A percentile compares a stretch with the other conserved stretches of the same genome.
Conservation (phyloP, 2,113 vertebrate species). For the Peromyscus polionotus region DNA sequence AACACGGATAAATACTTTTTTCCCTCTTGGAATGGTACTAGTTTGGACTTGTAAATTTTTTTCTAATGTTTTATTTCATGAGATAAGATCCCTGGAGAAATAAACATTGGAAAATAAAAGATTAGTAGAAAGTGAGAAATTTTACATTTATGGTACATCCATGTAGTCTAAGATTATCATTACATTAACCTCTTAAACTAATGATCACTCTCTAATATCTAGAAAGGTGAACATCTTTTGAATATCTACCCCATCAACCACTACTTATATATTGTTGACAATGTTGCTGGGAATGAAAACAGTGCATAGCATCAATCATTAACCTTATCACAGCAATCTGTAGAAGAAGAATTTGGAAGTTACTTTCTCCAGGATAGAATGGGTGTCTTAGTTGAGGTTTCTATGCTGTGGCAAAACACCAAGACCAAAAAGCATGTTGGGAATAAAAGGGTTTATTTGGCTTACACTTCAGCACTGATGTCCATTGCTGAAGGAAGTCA, state of each 20-base stretch:
- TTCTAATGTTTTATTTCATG: background rate
- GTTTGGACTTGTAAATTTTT: background rate
- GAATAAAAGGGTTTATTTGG: too few relatives aligned
- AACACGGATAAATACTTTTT: background rate
- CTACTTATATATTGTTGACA: background rate
- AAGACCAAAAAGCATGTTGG: too few relatives aligned
- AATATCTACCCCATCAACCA: background rate
- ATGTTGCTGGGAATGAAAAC: background rate
- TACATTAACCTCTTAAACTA: background rate
- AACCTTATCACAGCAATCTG: background rate
- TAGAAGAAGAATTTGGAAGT: background rate
- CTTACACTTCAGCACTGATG: too few relatives aligned
- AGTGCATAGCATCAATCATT: background rate
- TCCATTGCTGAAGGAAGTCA: too few relatives aligned
- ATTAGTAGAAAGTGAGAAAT: background rate
- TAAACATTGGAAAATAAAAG: background rate
- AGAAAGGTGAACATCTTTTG: background rate
- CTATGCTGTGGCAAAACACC: too few relatives aligned
- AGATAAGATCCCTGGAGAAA: background rate
- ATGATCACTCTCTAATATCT: background rate
- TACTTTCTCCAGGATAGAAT: background rate
- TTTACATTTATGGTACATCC: background rate
- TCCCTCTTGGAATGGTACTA: background rate
- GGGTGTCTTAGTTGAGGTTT: too few relatives aligned
- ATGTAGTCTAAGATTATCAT: background rate